A percentile compares a stretch with the other conserved stretches of the same genome.
Conservation (phyloP, 2,797 vertebrate genomes). For the Myotis myotis region DNA sequence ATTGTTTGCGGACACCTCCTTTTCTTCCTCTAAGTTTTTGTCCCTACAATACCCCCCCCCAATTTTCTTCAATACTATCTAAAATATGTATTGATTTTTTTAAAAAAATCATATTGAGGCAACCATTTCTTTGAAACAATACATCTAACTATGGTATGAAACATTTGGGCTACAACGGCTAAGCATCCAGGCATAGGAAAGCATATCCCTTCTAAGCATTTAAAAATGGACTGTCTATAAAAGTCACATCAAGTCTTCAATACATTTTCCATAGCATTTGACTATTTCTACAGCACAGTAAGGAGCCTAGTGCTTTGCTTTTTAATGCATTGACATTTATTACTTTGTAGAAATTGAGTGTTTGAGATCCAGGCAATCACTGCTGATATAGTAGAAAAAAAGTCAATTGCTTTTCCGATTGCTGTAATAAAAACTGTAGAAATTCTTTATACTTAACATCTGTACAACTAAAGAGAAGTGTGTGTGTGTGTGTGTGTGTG, state of each 20-base stretch:
- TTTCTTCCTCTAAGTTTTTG: constrained; percentile 34
- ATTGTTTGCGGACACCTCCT: constrained; percentile 35
- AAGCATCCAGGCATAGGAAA: not conserved
- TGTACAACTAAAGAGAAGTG: constrained; percentile 61
- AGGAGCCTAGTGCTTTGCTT: constrained; percentile 37
- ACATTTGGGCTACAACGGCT: not conserved
- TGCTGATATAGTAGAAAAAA: not conserved
- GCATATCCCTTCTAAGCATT: not conserved
- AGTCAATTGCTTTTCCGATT: constrained; percentile 53
- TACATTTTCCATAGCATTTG: not conserved
- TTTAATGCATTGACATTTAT: constrained; percentile 22
- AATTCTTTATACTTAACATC: constrained; percentile 74
- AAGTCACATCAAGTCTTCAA: not conserved
- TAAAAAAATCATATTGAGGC: not conserved
- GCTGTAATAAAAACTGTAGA: constrained; percentile 48
- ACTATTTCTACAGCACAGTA: not conserved
- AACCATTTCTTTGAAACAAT: not conserved
- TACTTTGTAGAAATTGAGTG: constrained; percentile 62
- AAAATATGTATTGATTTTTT: not conserved
- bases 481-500: constrained; percentile 12
- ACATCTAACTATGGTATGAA: not conserved
- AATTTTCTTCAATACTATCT: not conserved
- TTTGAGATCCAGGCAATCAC: constrained; percentile 7
- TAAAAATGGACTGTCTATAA: constrained; percentile 58
- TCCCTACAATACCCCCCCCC: not conserved